phyloP scores from a whole-genome alignment of 1,140 invertebrate genomes.

The Chrysopa pallens region DNA sequence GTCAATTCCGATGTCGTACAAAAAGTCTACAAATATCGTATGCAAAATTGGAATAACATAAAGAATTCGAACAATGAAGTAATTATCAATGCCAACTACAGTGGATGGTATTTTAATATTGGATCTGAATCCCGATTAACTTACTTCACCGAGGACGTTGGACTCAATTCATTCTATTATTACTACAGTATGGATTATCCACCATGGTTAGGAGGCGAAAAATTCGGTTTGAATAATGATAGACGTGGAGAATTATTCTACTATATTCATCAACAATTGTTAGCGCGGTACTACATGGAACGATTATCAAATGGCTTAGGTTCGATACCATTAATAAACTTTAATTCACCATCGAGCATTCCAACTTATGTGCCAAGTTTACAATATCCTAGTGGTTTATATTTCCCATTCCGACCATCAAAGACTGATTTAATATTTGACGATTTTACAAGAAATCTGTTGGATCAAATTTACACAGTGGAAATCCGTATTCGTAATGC shows the following conservation, averaged over 20 bases:
- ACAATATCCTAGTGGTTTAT: conserved; percentile 37
- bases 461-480: too few species aligned
- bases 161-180: conserved; percentile 43
- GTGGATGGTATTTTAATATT: conserved; percentile 12
- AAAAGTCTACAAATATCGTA: conserved; percentile 35
- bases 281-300: conserved; percentile 22
- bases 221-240: conserved; percentile 28
- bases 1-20: conserved; percentile 37
- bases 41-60: conserved; percentile 25
- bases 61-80: conserved; percentile 20
- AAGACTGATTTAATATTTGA: neutral
- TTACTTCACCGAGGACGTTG: conserved; percentile 51
- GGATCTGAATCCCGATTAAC: conserved; percentile 29
- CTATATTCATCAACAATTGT: conserved; percentile 36
- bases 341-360: too few species aligned
- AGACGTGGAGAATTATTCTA: conserved; percentile 37
- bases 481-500: conserved; percentile 40
- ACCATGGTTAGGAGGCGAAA: conserved; percentile 32
- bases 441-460: too few species aligned
- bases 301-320: conserved; percentile 33
- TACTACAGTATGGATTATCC: conserved; percentile 35
- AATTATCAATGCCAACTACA: conserved; percentile 26
- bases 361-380: conserved; percentile 41
- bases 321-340: conserved; percentile 7
- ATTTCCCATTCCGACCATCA: conserved; percentile 33